phyloP scores from a whole-genome alignment of 2,113 vertebrate species.

The Poeciliopsis retropinna region DNA sequence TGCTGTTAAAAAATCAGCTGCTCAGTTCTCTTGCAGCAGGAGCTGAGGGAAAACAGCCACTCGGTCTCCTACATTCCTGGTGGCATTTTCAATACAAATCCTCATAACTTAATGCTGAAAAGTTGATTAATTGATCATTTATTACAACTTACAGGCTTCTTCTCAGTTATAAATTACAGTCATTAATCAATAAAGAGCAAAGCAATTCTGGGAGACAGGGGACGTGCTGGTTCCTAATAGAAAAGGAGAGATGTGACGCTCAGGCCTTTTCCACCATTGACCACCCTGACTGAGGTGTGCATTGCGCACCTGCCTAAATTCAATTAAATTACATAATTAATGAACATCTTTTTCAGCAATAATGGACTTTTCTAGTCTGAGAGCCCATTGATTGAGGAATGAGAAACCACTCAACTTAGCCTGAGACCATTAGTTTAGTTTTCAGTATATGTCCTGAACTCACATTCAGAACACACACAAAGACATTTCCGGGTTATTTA shows the following conservation, averaged over 20 bases:
- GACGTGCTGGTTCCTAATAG: constrained; percentile 99
- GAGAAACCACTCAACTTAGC: constrained; percentile 75
- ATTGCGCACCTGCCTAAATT: constrained; percentile 90
- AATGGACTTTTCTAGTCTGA: constrained; percentile 90
- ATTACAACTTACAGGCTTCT: constrained; percentile 95
- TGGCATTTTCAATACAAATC: constrained; percentile 86
- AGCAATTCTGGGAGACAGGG: constrained; percentile 95
- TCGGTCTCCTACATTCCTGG: constrained; percentile 84
- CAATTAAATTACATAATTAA: constrained; percentile 99
- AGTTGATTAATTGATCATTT: constrained; percentile 99
- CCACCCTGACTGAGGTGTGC: constrained; percentile 94
- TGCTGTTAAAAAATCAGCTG: constrained; percentile 82
- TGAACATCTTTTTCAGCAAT: constrained; percentile 87
- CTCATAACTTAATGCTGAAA: constrained; percentile 96
- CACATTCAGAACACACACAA: neutral
- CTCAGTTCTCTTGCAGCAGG: constrained; percentile 80
- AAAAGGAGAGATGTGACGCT: constrained; percentile 88
- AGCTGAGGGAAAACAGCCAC: constrained; percentile 87
- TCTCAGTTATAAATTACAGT: constrained; percentile 99
- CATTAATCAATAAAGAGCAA: constrained; percentile 99
- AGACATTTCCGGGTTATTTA: neutral
- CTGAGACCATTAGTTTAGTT: constrained; percentile 19
- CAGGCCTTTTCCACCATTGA: constrained; percentile 89
- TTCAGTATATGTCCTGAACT: neutral
- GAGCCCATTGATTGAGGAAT: constrained; percentile 86